Base-by-base conservation (phyloP, 2,113 vertebrate genomes). In the Camelus bactrianus region DNA sequence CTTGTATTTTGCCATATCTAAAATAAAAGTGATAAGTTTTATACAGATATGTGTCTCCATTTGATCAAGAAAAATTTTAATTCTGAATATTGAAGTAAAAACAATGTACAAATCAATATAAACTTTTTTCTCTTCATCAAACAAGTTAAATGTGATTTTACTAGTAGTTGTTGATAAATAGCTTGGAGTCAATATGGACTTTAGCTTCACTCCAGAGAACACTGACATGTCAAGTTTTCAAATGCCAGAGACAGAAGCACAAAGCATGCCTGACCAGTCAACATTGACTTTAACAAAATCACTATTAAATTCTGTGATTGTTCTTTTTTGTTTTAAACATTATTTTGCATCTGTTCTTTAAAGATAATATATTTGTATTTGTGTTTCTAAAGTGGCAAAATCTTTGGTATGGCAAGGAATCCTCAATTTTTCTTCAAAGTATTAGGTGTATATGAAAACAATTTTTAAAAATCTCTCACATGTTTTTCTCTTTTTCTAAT, bases 1-100 rank as follows among this genome's bases (percentile, higher is more conserved):
- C 24, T 52, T 82, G 2, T 73, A 82, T 62, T 77, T 96, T 90
- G 28, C 3, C 14, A n/a, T 15, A 56, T n/a, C 15, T 91, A 35
- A 95, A 70, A 38, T 93, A 89, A 88, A 97, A 93, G 11, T 19
- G 2, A 4, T 54, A 64, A 86, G 50, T 91, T 82, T 81, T 91
- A 5, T 87, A 87, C 2, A 79, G 16, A 1, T 62, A 10, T 89
- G 10, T 56, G 8, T 58, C 11, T 9, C 16, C 13, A 46, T 48
- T 35, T 54, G 8, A 5, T 64, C 10, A 65, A 26, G 38, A 0
- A n/a, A 30, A 48, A 0, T 28, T 46, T 38, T 80, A 32, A 32
- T 17, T 82, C 19, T 67, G 0, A 2, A 30, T 4, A 82, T 32
- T 89, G 14, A 89, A 89, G 72, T 62, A 46, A 54, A 72, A 86